These are phyloP conservation scores for Mirza zaza DNA, from an alignment of 2,113 vertebrate species.

Conservation along the genomic window DNA sequence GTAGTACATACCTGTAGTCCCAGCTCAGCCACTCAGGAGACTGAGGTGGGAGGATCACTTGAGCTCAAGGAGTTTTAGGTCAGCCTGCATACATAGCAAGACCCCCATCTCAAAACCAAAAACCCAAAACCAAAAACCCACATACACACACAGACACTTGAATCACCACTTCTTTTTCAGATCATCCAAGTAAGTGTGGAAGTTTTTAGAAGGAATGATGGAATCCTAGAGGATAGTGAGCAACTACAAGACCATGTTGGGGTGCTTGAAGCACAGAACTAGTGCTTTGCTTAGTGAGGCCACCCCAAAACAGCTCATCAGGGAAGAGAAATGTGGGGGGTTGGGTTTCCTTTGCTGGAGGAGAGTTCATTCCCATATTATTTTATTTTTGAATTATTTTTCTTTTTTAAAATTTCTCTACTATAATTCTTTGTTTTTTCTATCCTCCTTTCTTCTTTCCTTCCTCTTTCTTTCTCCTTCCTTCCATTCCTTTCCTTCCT, in stretches of 20 bases:
- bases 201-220: neutral
- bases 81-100: no score
- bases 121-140: no score
- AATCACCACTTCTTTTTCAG: slow-evolving; percentile 7
- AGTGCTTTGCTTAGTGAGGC: neutral
- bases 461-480: no score
- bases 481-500: no score
- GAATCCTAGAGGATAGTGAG: neutral
- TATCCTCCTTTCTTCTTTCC: no score
- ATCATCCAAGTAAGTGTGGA: neutral
- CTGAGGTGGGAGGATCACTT: no score
- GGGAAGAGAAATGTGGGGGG: neutral
- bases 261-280: neutral
- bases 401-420: no score
- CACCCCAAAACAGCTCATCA: neutral
- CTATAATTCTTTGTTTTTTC: no score
- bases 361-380: neutral
- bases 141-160: neutral
- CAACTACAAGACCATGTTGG: neutral
- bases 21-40: no score
- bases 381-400: neutral
- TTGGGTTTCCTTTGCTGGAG: neutral
- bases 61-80: no score
- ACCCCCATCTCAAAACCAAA: no score
- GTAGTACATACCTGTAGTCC: no score